Conservation (phyloP, 1,140 invertebrate species). For the Cyrtorhinus lividipennis region DNA sequence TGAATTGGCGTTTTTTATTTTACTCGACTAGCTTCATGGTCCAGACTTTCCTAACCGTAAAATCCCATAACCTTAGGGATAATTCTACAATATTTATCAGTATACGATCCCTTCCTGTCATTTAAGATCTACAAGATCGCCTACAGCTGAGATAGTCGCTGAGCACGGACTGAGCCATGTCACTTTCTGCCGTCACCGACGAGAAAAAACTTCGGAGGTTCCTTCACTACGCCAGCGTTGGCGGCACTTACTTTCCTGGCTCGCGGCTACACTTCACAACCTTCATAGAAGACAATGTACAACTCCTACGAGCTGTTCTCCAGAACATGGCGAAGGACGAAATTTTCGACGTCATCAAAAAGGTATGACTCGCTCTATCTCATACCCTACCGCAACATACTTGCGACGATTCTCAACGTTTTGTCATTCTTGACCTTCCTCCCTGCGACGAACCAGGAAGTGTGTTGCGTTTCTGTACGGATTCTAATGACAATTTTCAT, state of each 20-base stretch:
- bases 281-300: slow-evolving; percentile 3
- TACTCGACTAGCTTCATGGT: no score
- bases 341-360: slow-evolving; percentile 13
- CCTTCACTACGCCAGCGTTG: slow-evolving; percentile 14
- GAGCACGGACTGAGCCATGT: no score
- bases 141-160: no score
- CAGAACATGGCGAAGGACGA: slow-evolving; percentile 1
- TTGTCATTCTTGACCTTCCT: not conserved
- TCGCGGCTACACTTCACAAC: not conserved
- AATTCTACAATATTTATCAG: no score
- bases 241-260: slow-evolving; percentile 14
- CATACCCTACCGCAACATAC: no score
- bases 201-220: slow-evolving; percentile 16
- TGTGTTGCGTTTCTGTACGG: not conserved
- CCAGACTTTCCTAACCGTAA: no score
- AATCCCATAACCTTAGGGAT: no score
- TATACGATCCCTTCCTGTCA: no score
- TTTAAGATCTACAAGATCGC: no score
- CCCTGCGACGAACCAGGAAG: not conserved
- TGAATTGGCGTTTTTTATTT: no score
- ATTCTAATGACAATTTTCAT: not conserved
- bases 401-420: no score
- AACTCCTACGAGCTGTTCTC: slow-evolving; percentile 4
- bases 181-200: slow-evolving; percentile 7
- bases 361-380: slow-evolving; percentile 1